A percentile compares a stretch with the other conserved stretches of the same genome.
Evolutionary conservation across 2,113 vertebrate species (phyloP).

Genomic region (Bubalus kerabau): DNA sequence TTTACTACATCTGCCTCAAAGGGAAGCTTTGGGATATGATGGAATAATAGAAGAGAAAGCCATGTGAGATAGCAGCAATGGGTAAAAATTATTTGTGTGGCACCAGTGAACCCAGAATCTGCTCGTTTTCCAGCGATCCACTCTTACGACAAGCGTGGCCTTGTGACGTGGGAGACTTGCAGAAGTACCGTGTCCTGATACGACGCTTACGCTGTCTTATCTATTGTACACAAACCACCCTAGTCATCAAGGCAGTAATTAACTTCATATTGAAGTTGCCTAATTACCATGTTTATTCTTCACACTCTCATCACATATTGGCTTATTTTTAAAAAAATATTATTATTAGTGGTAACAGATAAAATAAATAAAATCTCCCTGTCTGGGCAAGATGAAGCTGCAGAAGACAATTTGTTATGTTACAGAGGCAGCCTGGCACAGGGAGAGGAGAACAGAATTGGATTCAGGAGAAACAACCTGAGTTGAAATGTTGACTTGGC

Average conservation of each 20-base stretch:
- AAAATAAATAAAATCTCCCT: conserved; percentile 34
- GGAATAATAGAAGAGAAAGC: background rate
- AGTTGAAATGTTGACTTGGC: background rate
- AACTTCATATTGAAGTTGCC: conserved; percentile 50
- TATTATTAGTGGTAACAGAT: conserved; percentile 59
- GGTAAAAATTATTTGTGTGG: background rate
- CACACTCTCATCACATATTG: conserved; percentile 31
- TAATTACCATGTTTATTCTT: conserved; percentile 62
- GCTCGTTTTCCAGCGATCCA: background rate
- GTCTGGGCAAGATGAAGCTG: background rate
- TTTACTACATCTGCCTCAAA: background rate
- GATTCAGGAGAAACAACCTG: background rate
- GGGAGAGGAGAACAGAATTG: background rate
- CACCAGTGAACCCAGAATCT: background rate
- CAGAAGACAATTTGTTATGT: background rate
- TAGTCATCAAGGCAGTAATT: conserved; percentile 53
- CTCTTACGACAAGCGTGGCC: background rate
- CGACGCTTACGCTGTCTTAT: rapidly evolving
- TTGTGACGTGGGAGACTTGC: rapidly evolving
- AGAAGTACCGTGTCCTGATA: background rate
- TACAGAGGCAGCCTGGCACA: background rate
- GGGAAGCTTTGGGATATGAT: background rate
- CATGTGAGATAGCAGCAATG: background rate
- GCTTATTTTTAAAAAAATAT: conserved; percentile 30
- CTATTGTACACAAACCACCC: conserved; percentile 29